Evolutionary conservation across 1,140 invertebrate species (phyloP).

Genomic region (Episyrphus balteatus): DNA sequence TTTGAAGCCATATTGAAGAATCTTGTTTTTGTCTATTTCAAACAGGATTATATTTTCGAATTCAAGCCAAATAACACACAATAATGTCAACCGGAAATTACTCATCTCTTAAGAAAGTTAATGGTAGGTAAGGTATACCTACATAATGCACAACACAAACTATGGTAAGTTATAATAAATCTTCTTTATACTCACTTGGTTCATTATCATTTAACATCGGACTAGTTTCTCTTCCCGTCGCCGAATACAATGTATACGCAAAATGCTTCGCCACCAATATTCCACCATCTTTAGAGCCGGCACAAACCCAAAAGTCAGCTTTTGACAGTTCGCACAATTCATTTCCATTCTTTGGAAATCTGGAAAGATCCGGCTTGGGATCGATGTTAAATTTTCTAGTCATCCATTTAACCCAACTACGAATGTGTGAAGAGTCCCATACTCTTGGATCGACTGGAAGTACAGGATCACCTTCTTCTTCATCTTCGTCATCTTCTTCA

Average conservation of each 20-base stretch:
- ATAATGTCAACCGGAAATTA: no score
- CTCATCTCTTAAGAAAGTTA: no score
- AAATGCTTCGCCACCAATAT: constrained; percentile 42
- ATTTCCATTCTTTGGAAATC: constrained; percentile 47
- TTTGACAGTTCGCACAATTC: constrained; percentile 45
- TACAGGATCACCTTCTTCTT: background rate
- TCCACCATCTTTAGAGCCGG: constrained; percentile 35
- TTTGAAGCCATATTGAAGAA: no score
- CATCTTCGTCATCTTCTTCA: background rate
- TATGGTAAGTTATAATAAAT: no score
- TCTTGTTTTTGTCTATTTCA: no score
- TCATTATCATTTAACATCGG: constrained; percentile 36
- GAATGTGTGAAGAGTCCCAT: constrained; percentile 49
- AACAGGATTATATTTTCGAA: no score
- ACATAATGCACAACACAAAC: no score
- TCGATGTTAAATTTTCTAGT: constrained; percentile 47
- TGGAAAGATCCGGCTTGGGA: constrained; percentile 38
- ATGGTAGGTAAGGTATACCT: no score
- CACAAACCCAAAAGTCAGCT: constrained; percentile 40
- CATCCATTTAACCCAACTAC: constrained; percentile 54
- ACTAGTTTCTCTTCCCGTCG: constrained; percentile 40
- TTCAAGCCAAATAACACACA: no score
- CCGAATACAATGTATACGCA: constrained; percentile 37
- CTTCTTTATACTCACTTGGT: constrained; percentile 35
- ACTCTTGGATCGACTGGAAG: constrained; percentile 47